A percentile compares a stretch with the other conserved stretches of the same genome.
phyloP scores from a whole-genome alignment of 2,797 vertebrate genomes.

The Sebastes diploproa region DNA sequence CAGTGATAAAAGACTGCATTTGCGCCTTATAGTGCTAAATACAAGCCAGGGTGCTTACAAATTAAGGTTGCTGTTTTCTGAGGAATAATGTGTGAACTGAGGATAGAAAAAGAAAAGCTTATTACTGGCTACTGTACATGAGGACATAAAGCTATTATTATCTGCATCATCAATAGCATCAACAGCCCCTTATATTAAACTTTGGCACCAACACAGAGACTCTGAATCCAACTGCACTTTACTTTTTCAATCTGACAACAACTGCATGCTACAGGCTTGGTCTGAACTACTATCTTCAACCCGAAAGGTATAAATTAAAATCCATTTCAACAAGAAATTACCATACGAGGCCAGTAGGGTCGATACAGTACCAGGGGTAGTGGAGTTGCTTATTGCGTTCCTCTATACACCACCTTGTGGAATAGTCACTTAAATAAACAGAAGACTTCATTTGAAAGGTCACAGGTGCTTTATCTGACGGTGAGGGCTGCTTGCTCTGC shows the following conservation, averaged over 20 bases:
- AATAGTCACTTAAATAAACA: slow-evolving; percentile 61
- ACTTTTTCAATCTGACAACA: background rate
- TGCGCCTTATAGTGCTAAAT: slow-evolving; percentile 13
- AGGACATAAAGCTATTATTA: slow-evolving; percentile 36
- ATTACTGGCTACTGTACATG: background rate
- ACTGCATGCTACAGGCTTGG: background rate
- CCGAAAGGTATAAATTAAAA: slow-evolving; percentile 34
- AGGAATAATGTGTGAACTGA: slow-evolving; percentile 15
- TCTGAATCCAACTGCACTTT: background rate
- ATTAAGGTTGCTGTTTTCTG: slow-evolving; percentile 26
- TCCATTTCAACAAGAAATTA: slow-evolving; percentile 38
- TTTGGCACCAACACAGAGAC: slow-evolving; percentile 13
- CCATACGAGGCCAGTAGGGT: slow-evolving; percentile 1
- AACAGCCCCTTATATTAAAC: background rate
- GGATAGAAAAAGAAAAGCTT: background rate
- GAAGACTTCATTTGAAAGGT: slow-evolving; percentile 69
- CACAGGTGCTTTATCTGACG: slow-evolving; percentile 57
- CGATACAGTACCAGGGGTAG: slow-evolving; percentile 8
- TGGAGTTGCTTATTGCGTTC: slow-evolving; percentile 37
- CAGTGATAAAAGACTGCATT: slow-evolving; percentile 56
- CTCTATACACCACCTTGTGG: background rate
- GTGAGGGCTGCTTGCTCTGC: slow-evolving; percentile 17
- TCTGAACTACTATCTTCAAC: slow-evolving; percentile 20
- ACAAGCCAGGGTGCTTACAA: slow-evolving; percentile 14
- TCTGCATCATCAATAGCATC: slow-evolving; percentile 4